A percentile compares a stretch with the other conserved stretches of the same genome.
phyloP scores from a whole-genome alignment of 1,140 invertebrate species.

The Zelostemma sp. region DNA sequence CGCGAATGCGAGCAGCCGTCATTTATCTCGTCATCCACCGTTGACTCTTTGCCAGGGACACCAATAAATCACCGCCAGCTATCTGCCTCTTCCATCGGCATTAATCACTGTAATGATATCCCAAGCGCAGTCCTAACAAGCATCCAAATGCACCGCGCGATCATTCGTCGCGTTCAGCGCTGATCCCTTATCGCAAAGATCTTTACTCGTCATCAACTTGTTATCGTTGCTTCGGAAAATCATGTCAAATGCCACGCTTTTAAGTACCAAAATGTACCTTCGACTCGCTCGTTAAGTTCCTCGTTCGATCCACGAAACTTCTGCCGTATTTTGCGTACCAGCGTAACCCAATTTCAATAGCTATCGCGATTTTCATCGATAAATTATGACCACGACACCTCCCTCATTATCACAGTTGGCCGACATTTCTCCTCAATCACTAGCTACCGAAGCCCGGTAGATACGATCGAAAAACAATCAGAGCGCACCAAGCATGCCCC shows the following conservation, averaged over 20 bases:
- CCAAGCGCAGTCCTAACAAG: slow-evolving; percentile 47
- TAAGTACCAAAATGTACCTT: slow-evolving; percentile 19
- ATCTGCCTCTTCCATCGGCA: slow-evolving; percentile 65
- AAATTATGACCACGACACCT: too few relatives aligned
- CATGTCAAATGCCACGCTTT: slow-evolving; percentile 33
- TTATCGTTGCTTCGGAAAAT: slow-evolving; percentile 56
- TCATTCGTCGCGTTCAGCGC: slow-evolving; percentile 44
- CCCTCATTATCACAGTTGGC: too few relatives aligned
- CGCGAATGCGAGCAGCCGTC: slow-evolving; percentile 41
- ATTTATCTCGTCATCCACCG: slow-evolving; percentile 66
- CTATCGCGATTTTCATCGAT: too few relatives aligned
- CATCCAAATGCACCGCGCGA: slow-evolving; percentile 53
- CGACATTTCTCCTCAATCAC: too few relatives aligned
- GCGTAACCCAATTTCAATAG: too few relatives aligned
- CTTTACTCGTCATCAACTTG: slow-evolving; percentile 58
- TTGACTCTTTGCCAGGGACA: slow-evolving; percentile 63
- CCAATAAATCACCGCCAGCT: slow-evolving; percentile 66
- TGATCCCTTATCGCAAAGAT: slow-evolving; percentile 58
- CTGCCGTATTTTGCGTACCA: too few relatives aligned
- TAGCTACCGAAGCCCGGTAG: too few relatives aligned
- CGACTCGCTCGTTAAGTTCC: too few relatives aligned
- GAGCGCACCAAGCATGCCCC: too few relatives aligned
- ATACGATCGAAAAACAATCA: too few relatives aligned
- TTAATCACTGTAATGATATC: slow-evolving; percentile 69
- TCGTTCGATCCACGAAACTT: too few relatives aligned